Base-by-base conservation (phyloP, 1,140 invertebrate species). In the Papilio polytes region DNA sequence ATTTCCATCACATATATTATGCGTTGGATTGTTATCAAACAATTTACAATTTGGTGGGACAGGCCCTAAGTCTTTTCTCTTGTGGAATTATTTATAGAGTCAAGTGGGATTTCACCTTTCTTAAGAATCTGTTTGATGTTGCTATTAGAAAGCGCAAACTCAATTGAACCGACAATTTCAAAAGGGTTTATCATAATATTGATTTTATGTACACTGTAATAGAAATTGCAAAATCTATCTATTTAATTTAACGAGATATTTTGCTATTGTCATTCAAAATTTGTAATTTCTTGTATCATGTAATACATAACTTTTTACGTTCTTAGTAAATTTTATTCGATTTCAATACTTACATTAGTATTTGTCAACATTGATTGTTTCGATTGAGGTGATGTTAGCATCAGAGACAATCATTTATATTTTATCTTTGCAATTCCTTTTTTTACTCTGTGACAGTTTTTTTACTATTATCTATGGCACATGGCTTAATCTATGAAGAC, bases 51-150 rank as follows among this genome's bases (percentile, higher is more conserved):
- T 31, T 31, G 31, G 31, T 31, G 31, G 31, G 31, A 31, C 31
- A 31, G 31, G 3, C 31, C 31, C 31, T 31, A 31, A 31, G 56
- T 9, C 20, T 59, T 63, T 63, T 63, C 59, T 26, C 12, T 31
- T 13, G 22, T 12, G 22, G 63, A 66, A 66, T 66, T 66, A 66
- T 66, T 31, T 66, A 66, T 66, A 36, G 10, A 3, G 10, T 70
- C 26, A 70, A 31, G 12, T 70, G 63, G 22, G 26, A 31, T 26
- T 70, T 36, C 13, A 15, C 6, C 63, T 31, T 31, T 70, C 26
- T 70, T 70, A 70, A 70, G 63, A 31, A 70, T 31, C 63, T 13
- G 22, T 70, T 70, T 70, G 63, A 70, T 70, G 26, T 70, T 26
- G 59, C 59, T 4, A 63, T 63, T 63, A 22, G 59, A 63, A 26